Percentiles rank a stretch among this genome's conserved stretches.
Evolutionary conservation across 2,888 invertebrate species (phyloP).

Genomic region (Archaeoteleia sp.): DNA sequence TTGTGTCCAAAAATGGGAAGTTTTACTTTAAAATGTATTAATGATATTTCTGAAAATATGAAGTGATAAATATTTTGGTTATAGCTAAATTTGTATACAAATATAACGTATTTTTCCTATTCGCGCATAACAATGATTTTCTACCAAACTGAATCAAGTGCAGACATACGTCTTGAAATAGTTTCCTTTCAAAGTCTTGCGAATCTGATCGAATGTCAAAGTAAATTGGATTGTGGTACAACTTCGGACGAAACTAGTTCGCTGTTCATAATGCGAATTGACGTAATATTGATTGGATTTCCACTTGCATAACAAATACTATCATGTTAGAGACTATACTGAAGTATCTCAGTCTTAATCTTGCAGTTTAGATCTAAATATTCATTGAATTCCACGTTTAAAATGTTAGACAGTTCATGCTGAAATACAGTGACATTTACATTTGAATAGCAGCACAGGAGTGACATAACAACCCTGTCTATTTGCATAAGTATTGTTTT

Average conservation of each 20-base stretch:
- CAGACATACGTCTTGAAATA: conserved; percentile 19
- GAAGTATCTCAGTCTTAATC: conserved; percentile 14
- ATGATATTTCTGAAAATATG: no score
- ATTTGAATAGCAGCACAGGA: no score
- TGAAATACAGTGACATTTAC: no score
- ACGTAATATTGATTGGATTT: conserved; percentile 37
- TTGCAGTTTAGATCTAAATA: conserved; percentile 10
- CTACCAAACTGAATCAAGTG: conserved; percentile 26
- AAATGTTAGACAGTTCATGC: no score
- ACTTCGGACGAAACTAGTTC: conserved; percentile 31
- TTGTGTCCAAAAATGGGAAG: no score
- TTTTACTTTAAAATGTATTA: no score
- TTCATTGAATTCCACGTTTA: no score
- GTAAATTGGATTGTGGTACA: conserved; percentile 26
- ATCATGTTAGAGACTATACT: conserved; percentile 19
- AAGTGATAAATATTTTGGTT: no score
- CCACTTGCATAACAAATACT: conserved; percentile 13
- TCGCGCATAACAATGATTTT: conserved; percentile 20
- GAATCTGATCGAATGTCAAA: conserved; percentile 42
- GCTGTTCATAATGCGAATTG: conserved; percentile 32
- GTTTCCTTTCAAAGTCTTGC: conserved; percentile 27
- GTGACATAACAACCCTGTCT: no score
- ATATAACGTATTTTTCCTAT: no score
- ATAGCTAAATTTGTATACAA: no score
- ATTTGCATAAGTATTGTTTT: no score